phyloP scores from a whole-genome alignment of 1,140 invertebrate genomes.

The Pseudomyrmex flavicornis region DNA sequence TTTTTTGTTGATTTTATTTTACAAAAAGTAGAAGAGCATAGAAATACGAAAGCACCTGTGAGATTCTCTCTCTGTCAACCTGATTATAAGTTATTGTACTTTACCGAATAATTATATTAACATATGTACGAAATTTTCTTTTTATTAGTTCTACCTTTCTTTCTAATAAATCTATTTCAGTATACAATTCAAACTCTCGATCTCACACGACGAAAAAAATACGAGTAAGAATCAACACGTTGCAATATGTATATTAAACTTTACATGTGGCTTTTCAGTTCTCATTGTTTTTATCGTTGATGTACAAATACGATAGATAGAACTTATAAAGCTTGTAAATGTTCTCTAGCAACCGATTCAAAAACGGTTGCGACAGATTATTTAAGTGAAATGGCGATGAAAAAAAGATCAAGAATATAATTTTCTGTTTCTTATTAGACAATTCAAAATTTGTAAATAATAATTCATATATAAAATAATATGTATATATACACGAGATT shows the following conservation, averaged over 20 bases:
- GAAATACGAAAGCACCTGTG: constrained; percentile 37
- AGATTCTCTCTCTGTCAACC: constrained; percentile 50
- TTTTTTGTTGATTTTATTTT: constrained; percentile 44
- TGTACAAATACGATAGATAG: constrained; percentile 13
- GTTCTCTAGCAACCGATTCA: constrained; percentile 26
- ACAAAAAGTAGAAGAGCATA: constrained; percentile 39
- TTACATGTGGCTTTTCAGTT: constrained; percentile 63
- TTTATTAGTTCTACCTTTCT: not conserved
- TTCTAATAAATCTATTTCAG: not conserved
- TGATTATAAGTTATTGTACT: not conserved
- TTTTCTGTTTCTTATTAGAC: constrained; percentile 30
- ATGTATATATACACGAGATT: not conserved
- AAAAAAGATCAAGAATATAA: not conserved
- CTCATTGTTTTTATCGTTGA: constrained; percentile 36
- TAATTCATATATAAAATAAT: constrained; percentile 27
- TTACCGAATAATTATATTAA: constrained; percentile 23
- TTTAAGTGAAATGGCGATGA: not conserved
- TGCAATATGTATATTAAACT: not conserved
- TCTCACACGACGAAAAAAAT: constrained; percentile 33
- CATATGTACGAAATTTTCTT: not conserved
- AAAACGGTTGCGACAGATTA: constrained; percentile 20
- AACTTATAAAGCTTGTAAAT: constrained; percentile 56
- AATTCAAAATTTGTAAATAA: constrained; percentile 58
- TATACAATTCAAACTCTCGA: not conserved
- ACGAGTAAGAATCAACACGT: not conserved